Evolutionary conservation across 2,797 vertebrate genomes (phyloP).

Genomic region (Decapterus maruadsi): DNA sequence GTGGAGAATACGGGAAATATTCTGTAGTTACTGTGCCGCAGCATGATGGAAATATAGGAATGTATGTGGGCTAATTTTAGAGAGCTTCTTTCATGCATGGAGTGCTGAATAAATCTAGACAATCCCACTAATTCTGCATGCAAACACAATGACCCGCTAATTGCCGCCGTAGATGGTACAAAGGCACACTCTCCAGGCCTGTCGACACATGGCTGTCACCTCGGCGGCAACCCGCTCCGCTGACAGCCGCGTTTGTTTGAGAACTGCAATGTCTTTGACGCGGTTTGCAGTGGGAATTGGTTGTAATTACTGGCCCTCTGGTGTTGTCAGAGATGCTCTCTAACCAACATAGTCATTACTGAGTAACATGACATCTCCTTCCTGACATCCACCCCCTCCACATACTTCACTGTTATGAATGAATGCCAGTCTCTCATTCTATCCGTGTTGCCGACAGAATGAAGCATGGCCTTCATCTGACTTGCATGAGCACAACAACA

Average conservation of each 20-base stretch:
- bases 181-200: constrained; percentile 69
- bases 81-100: constrained; percentile 44
- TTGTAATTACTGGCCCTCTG: constrained; percentile 86
- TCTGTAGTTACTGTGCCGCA: constrained; percentile 32
- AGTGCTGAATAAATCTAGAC: constrained; percentile 64
- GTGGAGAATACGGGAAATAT: constrained; percentile 8
- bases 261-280: constrained; percentile 77
- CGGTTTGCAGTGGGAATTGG: constrained; percentile 79
- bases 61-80: constrained; percentile 51
- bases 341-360: constrained; percentile 86
- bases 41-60: constrained; percentile 23
- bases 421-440: constrained; percentile 72
- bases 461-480: constrained; percentile 84
- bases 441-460: constrained; percentile 74
- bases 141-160: constrained; percentile 85
- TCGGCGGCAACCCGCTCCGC: constrained; percentile 64
- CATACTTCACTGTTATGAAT: constrained; percentile 77
- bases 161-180: constrained; percentile 77
- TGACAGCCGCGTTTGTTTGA: constrained; percentile 79
- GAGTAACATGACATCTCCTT: constrained; percentile 83
- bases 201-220: constrained; percentile 79
- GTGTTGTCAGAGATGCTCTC: constrained; percentile 84
- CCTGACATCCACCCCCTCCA: constrained; percentile 67
- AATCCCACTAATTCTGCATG: constrained; percentile 75
- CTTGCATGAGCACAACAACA: constrained; percentile 83